Percentiles rank a stretch among this genome's conserved stretches.
Conservation (phyloP, 53 echinoderm and acorn worm species). For the Holothuria scabra region DNA sequence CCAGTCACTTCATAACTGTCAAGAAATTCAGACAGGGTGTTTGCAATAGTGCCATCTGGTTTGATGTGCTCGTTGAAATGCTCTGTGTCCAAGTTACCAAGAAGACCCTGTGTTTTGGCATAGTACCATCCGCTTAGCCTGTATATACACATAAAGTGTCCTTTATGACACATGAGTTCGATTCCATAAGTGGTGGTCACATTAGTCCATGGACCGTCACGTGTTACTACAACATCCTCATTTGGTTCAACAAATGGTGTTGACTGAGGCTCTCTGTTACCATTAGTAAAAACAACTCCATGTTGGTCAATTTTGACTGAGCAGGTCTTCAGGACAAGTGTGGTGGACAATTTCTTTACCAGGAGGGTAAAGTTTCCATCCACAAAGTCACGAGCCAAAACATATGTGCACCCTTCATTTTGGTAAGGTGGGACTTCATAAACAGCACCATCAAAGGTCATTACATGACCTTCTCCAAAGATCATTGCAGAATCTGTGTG, state of each 20-base stretch:
- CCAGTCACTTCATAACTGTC: slow-evolving; percentile 82
- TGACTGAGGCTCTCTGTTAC: slow-evolving; percentile 55
- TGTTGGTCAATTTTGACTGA: slow-evolving; percentile 58
- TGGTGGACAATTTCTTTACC: slow-evolving; percentile 66
- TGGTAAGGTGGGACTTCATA: slow-evolving; percentile 83
- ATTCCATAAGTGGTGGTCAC: slow-evolving; percentile 83
- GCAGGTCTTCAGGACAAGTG: slow-evolving; percentile 56
- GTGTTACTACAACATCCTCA: slow-evolving; percentile 63
- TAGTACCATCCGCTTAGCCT: slow-evolving; percentile 98
- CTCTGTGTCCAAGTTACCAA: slow-evolving; percentile 86
- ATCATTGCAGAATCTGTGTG: slow-evolving; percentile 79
- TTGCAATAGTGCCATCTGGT: slow-evolving; percentile 73
- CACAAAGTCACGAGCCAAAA: slow-evolving; percentile 90
- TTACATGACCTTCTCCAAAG: slow-evolving; percentile 77
- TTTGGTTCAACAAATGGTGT: slow-evolving; percentile 76
- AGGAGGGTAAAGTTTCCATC: slow-evolving; percentile 95
- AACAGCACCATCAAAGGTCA: slow-evolving; percentile 89
- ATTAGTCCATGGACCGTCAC: slow-evolving; percentile 88
- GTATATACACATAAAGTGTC: slow-evolving; percentile 75
- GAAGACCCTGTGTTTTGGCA: slow-evolving; percentile 91
- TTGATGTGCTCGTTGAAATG: slow-evolving; percentile 72
- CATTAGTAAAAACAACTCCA: slow-evolving; percentile 74
- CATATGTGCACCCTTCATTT: slow-evolving; percentile 70
- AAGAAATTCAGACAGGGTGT: slow-evolving; percentile 64
- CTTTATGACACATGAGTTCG: slow-evolving; percentile 69